Evolutionary conservation across 2,797 vertebrate species (phyloP), one percentile per base, ranked within the genome.

Genomic region (Tangara arthus): DNA sequence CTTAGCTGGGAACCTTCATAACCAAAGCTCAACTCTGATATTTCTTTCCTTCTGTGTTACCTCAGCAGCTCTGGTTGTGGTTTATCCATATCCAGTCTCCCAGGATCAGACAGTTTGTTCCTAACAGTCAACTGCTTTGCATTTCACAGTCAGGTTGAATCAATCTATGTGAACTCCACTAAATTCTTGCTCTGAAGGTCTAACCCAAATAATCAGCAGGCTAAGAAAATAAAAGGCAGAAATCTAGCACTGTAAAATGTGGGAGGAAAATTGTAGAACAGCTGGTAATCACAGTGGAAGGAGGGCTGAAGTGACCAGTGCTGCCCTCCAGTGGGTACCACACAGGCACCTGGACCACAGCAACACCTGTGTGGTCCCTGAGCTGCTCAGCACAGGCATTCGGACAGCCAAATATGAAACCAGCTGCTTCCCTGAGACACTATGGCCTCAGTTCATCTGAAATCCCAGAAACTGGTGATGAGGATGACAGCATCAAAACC

Each of bases 281-380:
- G 79, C 68, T 42, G 63, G 82, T 28, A 79, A 55, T 23, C 32
- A 52, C 47, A 49, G 41, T 13, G 27, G 27, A 79, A 41, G 19
- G 6, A 72, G 11, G 35, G 56, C 2, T 14, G 34, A 39, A 81
- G 44, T 11, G 19, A 81, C 72, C 86, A 82, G 73, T 80, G 87
- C 96, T 97, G 96, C 95, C 97, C 97, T 96, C 98, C 93, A 85
- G 97, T 64, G 97, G 96, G 88, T 47, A 55, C 37, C n/a, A 41
- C 32, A 52, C 4, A 53, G 44, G 27, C 34, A 71, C 3, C 6
- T 41, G n/a, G 39, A 30, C 41, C 9, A 24, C 39, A 34, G 52
- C 27, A 42, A 55, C 57, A 80, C 6, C 11, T 26, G 30, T 18
- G 23, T 8, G 6, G 15, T 55, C 28, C 44, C 84, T 9, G 0